Percentiles rank a stretch among this genome's conserved stretches.
Conservation (phyloP, 1,140 invertebrate species). For the Zaprionus capensis region DNA sequence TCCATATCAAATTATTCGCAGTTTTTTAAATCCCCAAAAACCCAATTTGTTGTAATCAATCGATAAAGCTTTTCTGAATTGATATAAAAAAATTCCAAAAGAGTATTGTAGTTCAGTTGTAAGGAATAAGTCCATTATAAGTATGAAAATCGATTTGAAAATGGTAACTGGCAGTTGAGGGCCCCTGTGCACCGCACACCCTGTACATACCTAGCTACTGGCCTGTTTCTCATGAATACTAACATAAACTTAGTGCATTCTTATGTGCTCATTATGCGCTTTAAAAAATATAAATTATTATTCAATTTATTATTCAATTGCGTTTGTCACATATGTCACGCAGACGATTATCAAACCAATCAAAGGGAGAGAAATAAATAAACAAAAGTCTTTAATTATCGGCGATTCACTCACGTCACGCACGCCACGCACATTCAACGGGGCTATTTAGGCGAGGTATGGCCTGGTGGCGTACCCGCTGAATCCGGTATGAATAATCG, state of each 20-base stretch:
- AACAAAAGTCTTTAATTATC: constrained; percentile 54
- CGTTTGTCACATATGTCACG: not conserved
- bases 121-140: too few relatives aligned
- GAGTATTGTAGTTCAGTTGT: too few relatives aligned
- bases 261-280: not conserved
- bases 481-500: constrained; percentile 74
- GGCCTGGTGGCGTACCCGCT: constrained; percentile 24
- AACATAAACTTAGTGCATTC: not conserved
- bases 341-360: constrained; percentile 15
- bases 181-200: too few relatives aligned
- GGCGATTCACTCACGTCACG: constrained; percentile 68
- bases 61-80: too few relatives aligned
- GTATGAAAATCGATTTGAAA: too few relatives aligned
- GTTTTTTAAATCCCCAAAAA: too few relatives aligned
- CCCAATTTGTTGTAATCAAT: too few relatives aligned
- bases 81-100: too few relatives aligned
- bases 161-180: too few relatives aligned
- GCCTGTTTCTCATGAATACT: too few relatives aligned
- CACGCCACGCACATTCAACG: constrained; percentile 33
- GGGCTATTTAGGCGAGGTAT: constrained; percentile 36
- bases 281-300: not conserved
- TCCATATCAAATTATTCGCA: too few relatives aligned
- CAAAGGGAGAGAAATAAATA: constrained; percentile 24
- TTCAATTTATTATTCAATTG: constrained; percentile 20
- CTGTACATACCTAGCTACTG: too few relatives aligned